Evolutionary conservation across 2,888 invertebrate species (phyloP).

Genomic region (Ophion obscuratus): DNA sequence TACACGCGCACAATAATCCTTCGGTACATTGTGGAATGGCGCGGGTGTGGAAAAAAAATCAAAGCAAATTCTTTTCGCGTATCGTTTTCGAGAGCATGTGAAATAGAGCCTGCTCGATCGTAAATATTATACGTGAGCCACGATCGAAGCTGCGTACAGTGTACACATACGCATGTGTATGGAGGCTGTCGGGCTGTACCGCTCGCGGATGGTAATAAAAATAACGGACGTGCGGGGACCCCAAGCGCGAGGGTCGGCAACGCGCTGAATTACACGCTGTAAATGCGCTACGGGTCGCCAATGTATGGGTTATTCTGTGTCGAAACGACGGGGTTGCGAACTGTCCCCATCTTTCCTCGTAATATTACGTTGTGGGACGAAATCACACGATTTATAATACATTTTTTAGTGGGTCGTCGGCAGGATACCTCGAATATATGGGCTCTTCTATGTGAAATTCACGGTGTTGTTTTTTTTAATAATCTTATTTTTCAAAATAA

Average conservation of each 20-base stretch:
- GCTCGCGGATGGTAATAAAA: conserved; percentile 34
- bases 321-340: not conserved
- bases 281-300: not conserved
- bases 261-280: conserved; percentile 19
- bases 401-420: not conserved
- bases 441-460: no score
- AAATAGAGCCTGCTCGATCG: conserved; percentile 41
- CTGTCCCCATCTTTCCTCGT: not conserved
- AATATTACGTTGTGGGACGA: not conserved
- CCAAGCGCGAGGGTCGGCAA: conserved; percentile 25
- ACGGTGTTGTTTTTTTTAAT: no score
- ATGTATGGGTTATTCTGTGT: conserved; percentile 3
- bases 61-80: conserved; percentile 32
- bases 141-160: not conserved
- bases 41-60: conserved; percentile 13
- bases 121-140: conserved; percentile 49
- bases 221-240: conserved; percentile 50
- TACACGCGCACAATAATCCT: conserved; percentile 6
- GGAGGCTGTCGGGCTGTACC: conserved; percentile 11
- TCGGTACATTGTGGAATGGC: conserved; percentile 3
- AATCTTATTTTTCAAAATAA: no score
- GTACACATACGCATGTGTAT: conserved; percentile 8
- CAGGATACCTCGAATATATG: not conserved
- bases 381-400: not conserved
- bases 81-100: conserved; percentile 40